Percentiles rank a stretch among this genome's conserved stretches.
phyloP scores from a whole-genome alignment of 2,888 invertebrate species.

The Mongoloraphidia duomilia region DNA sequence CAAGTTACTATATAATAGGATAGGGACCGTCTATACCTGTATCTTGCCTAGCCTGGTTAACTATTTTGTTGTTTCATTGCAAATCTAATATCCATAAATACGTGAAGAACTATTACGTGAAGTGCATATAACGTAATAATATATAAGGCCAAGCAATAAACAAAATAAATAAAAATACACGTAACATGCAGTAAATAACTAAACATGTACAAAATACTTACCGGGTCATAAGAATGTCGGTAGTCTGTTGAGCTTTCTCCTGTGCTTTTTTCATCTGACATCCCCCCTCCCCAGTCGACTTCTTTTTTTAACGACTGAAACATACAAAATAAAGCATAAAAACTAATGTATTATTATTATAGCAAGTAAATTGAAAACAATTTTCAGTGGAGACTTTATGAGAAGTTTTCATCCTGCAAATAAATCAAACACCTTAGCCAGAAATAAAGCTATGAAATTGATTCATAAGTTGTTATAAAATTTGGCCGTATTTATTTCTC shows the following conservation, averaged over 20 bases:
- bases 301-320: constrained; percentile 81
- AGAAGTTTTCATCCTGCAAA: background rate
- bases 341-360: background rate
- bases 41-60: too few species aligned
- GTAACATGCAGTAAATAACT: constrained; percentile 5
- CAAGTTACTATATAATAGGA: too few species aligned
- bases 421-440: background rate
- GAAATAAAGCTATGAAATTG: background rate
- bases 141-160: background rate
- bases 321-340: constrained; percentile 12
- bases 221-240: constrained; percentile 71
- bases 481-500: too few species aligned
- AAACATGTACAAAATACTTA: constrained; percentile 34
- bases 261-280: constrained; percentile 60
- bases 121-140: background rate
- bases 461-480: background rate
- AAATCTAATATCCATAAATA: background rate
- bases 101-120: background rate
- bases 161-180: background rate
- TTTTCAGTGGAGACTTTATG: background rate
- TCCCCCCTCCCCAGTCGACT: constrained; percentile 66
- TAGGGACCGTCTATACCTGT: too few species aligned
- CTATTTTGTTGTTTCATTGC: background rate
- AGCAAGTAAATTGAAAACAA: too few species aligned
- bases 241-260: constrained; percentile 66